Conservation (phyloP, 2,797 vertebrate species). For the Glossophaga mutica region DNA sequence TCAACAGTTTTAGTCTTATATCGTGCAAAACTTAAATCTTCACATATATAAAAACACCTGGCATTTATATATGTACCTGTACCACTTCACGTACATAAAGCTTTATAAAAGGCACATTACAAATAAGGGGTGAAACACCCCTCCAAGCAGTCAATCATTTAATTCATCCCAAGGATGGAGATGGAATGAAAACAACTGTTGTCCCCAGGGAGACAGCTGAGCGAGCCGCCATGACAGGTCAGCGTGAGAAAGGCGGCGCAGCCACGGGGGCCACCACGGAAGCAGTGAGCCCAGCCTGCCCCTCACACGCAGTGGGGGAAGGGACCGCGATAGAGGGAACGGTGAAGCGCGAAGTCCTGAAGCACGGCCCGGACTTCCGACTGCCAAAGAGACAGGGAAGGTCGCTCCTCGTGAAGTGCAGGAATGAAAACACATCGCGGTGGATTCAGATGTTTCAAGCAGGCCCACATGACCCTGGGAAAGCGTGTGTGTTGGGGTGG, state of each 20-base stretch:
- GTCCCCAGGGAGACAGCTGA: neutral
- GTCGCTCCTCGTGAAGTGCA: neutral
- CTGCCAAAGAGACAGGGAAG: neutral
- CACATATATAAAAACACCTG: neutral
- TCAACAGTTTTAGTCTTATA: neutral
- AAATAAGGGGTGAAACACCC: neutral
- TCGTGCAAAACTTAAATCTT: neutral
- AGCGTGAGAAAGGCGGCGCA: neutral
- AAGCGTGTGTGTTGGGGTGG: neutral
- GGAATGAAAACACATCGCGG: neutral
- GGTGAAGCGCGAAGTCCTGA: neutral
- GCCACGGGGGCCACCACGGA: accelerated
- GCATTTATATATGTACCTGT: neutral
- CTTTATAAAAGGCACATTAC: neutral
- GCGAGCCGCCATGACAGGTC: neutral
- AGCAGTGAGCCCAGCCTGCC: neutral
- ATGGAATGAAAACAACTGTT: neutral
- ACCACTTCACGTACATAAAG: neutral
- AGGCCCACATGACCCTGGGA: neutral
- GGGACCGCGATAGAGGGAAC: neutral
- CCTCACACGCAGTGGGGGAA: accelerated
- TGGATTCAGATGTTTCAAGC: neutral
- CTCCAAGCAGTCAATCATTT: neutral
- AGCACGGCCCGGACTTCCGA: neutral
- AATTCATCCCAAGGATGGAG: neutral